Evolutionary conservation across 2,797 vertebrate species (phyloP), one percentile per base, ranked within the genome.

Genomic region (Antennarius maculatus): DNA sequence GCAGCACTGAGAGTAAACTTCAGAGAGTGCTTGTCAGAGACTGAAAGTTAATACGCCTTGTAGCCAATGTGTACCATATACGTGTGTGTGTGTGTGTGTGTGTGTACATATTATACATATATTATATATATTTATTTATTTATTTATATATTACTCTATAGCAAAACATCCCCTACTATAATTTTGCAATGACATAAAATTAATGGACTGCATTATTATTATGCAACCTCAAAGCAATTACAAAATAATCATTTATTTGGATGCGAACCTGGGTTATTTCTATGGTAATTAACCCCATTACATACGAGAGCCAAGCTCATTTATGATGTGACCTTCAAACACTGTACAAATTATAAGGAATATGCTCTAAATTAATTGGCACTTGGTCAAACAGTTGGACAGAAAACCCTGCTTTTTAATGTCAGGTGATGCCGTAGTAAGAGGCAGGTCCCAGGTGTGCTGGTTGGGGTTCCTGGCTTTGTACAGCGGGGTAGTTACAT

Each of bases 221-320:
- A 75, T 59, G 84, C 66, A 87, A 89, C 79, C 71, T 84, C 69
- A 86, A 87, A 84, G 80, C 86, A 88, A 89, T 90, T 87, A 85
- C 68, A 82, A 89, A 85, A 86, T 80, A 91, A 78, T 86, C 86
- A 85, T 80, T 86, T 77, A 81, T 79, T 72, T 57, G 80, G 84
- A 77, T 85, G 77, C 84, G 84, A 86, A 79, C 43, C 18, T 60
- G 58, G 78, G 73, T 82, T 84, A 86, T 91, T 88, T 84, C 69
- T 58, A 54, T 74, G 66, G 66, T 88, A 89, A 90, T 91, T 90
- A 90, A 82, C 84, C 77, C 74, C 64, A 88, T 87, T 83, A 88
- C 81, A 80, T 61, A 83, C 65, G 74, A 76, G 73, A 67, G 60
- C 52, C 42, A 52, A 11, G 18, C 59, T 82, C 37, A 81, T 87